These are phyloP conservation scores for Ophthalmolycus amberensis DNA, from an alignment of 2,113 vertebrate genomes.

Conservation along the genomic window DNA sequence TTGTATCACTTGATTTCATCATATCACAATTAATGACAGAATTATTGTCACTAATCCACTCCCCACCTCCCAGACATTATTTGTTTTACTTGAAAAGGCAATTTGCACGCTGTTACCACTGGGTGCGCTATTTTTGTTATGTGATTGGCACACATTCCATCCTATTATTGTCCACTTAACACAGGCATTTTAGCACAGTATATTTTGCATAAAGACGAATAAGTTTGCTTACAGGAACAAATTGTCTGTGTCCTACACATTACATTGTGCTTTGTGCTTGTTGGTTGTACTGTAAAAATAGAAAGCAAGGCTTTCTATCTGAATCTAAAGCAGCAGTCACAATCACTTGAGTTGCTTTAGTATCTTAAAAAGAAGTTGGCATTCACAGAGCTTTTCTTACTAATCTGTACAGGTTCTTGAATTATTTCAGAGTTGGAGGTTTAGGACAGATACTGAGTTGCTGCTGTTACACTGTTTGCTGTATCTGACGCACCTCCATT, in stretches of 20 bases:
- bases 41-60: too few relatives aligned
- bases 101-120: too few relatives aligned
- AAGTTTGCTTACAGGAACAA: not conserved
- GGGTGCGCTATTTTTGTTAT: not conserved
- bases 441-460: conserved; percentile 39
- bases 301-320: conserved; percentile 16
- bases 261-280: not conserved
- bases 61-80: too few relatives aligned
- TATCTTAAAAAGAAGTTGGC: conserved; percentile 30
- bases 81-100: too few relatives aligned
- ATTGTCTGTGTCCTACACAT: not conserved
- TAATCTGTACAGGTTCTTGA: conserved; percentile 48
- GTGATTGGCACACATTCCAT: not conserved
- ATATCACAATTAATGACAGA: too few relatives aligned
- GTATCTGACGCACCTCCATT: conserved; percentile 59
- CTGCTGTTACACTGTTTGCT: conserved; percentile 49
- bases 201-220: not conserved
- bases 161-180: not conserved
- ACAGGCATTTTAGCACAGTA: not conserved
- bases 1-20: too few relatives aligned
- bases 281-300: conserved; percentile 14
- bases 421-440: conserved; percentile 54
- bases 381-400: conserved; percentile 48
- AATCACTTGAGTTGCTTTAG: conserved; percentile 16
- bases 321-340: conserved; percentile 30